Percentiles rank a stretch among this genome's conserved stretches.
These are phyloP conservation scores for Ophion obscuratus DNA, from an alignment of 2,888 invertebrate species.

Conservation along the genomic window DNA sequence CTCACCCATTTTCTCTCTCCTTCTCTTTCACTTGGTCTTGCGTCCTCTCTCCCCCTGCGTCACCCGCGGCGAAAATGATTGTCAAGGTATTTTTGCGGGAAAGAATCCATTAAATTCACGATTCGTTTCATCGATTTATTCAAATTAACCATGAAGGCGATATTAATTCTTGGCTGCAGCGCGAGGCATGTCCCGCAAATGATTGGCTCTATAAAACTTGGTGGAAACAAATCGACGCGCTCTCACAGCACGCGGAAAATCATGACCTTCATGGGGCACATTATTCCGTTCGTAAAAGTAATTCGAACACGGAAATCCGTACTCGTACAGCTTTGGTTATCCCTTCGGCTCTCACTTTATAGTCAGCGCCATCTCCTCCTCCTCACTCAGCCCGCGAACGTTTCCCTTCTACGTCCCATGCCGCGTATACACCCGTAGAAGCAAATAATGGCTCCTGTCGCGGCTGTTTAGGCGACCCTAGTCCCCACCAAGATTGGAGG, in stretches of 20 bases:
- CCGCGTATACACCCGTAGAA: constrained; percentile 41
- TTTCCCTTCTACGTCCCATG: constrained; percentile 8
- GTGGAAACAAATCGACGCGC: constrained; percentile 56
- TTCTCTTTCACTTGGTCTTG: not conserved
- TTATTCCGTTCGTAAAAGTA: constrained; percentile 72
- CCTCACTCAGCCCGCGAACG: not conserved
- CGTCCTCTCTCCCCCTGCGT: not conserved
- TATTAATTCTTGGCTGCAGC: constrained; percentile 50
- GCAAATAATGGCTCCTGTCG: constrained; percentile 80
- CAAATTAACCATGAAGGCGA: constrained; percentile 53
- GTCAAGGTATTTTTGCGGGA: not conserved
- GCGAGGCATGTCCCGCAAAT: not conserved
- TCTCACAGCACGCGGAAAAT: not conserved
- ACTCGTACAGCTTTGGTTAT: constrained; percentile 34
- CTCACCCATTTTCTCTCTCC: not conserved
- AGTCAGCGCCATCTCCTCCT: constrained; percentile 13
- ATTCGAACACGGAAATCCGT: constrained; percentile 71
- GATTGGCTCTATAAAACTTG: constrained; percentile 48
- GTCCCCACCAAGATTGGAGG: constrained; percentile 77
- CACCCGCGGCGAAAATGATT: not conserved
- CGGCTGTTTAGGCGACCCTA: constrained; percentile 77
- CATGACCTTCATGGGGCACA: constrained; percentile 12
- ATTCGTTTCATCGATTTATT: constrained; percentile 50
- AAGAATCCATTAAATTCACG: constrained; percentile 55
- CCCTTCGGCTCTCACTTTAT: constrained; percentile 31